These are phyloP conservation scores for Aporophyla lueneburgensis DNA, from an alignment of 2,888 invertebrate species.

Conservation along the genomic window DNA sequence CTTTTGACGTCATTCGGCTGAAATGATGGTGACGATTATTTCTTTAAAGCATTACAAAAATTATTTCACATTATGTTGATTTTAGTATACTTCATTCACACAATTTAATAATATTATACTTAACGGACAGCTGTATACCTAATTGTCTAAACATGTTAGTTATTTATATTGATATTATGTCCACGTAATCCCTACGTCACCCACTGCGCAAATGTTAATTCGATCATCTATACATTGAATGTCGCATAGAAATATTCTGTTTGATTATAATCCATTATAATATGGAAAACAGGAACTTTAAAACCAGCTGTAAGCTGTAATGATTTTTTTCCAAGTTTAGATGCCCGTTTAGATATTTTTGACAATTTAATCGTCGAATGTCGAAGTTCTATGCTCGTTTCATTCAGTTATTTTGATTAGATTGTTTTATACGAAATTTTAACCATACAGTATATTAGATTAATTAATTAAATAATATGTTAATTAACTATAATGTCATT, in stretches of 20 bases:
- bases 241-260: slow-evolving; percentile 46
- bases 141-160: slow-evolving; percentile 12
- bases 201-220: slow-evolving; percentile 62
- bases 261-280: slow-evolving; percentile 50
- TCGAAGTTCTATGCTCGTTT: slow-evolving; percentile 17
- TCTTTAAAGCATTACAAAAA: neutral
- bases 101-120: slow-evolving; percentile 16
- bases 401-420: slow-evolving; percentile 26
- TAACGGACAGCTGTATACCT: slow-evolving; percentile 23
- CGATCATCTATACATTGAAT: slow-evolving; percentile 34
- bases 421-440: slow-evolving; percentile 15
- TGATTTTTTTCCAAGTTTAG: slow-evolving; percentile 25
- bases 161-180: slow-evolving; percentile 38
- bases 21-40: no score
- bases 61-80: neutral
- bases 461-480: slow-evolving; percentile 9
- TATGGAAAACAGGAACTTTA: slow-evolving; percentile 59
- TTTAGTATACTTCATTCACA: neutral
- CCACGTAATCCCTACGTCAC: slow-evolving; percentile 30
- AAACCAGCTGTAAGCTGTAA: slow-evolving; percentile 28
- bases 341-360: slow-evolving; percentile 37
- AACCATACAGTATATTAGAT: neutral
- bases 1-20: no score
- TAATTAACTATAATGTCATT: neutral
- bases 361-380: slow-evolving; percentile 32